Percentiles rank a stretch among this genome's conserved stretches.
phyloP scores from a whole-genome alignment of 2,113 vertebrate species.

The Embiotoca jacksoni region DNA sequence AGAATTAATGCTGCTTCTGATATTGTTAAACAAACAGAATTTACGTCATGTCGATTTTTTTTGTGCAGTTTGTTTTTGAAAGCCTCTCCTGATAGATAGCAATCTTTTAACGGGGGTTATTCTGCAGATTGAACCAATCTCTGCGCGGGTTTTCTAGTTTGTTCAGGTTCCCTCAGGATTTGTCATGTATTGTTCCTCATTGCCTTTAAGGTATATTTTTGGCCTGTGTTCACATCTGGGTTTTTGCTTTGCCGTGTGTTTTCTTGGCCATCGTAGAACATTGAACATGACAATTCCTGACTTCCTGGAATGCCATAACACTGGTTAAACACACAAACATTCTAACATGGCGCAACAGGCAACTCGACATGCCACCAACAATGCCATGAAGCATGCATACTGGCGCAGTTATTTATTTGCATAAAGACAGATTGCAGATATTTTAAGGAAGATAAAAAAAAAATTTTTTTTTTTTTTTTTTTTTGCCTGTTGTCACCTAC shows the following conservation, averaged over 20 bases:
- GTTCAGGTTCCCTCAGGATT: slow-evolving; percentile 55
- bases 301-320: slow-evolving; percentile 73
- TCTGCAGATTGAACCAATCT: not conserved
- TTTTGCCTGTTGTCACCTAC: slow-evolving; percentile 6
- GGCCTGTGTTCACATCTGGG: slow-evolving; percentile 58
- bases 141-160: slow-evolving; percentile 39
- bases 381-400: slow-evolving; percentile 20
- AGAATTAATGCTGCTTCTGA: slow-evolving; percentile 1
- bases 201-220: slow-evolving; percentile 77
- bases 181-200: slow-evolving; percentile 71
- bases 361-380: slow-evolving; percentile 14
- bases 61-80: not conserved
- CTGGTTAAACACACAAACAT: slow-evolving; percentile 68
- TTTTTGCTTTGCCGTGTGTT: slow-evolving; percentile 67
- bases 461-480: not conserved
- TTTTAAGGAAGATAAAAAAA: slow-evolving; percentile 22
- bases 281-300: slow-evolving; percentile 68
- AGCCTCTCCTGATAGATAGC: not conserved
- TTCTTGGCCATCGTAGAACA: slow-evolving; percentile 56
- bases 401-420: slow-evolving; percentile 46
- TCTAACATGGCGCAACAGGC: slow-evolving; percentile 48
- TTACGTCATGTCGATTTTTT: not conserved
- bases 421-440: slow-evolving; percentile 42
- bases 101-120: not conserved
- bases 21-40: not conserved